phyloP scores from a whole-genome alignment of 2,797 vertebrate genomes.

The Platyrinchus mystaceus region DNA sequence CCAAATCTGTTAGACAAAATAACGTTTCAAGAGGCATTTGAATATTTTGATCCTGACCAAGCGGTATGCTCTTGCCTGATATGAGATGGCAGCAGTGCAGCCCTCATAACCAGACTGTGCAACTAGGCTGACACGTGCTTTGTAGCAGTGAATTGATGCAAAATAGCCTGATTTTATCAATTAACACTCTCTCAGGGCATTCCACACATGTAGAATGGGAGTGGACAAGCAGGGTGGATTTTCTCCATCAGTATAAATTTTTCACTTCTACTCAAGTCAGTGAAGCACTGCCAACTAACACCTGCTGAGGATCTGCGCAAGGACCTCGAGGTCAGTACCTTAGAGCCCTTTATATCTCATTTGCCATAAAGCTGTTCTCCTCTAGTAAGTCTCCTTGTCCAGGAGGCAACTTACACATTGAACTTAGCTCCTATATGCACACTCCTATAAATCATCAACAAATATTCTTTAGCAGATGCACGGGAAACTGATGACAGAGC shows the following conservation, averaged over 20 bases:
- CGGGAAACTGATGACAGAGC: not conserved
- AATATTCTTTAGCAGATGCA: constrained; percentile 6
- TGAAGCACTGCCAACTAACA: not conserved
- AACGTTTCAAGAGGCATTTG: not conserved
- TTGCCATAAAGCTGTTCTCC: not conserved
- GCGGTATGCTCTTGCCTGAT: not conserved
- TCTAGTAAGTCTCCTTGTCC: not conserved
- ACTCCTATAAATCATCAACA: not conserved
- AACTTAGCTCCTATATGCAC: not conserved
- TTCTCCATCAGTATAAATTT: not conserved
- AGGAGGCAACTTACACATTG: not conserved
- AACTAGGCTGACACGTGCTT: not conserved
- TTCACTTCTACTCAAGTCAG: not conserved
- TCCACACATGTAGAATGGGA: not conserved
- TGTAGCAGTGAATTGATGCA: not conserved
- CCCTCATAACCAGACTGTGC: not conserved
- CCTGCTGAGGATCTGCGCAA: not conserved
- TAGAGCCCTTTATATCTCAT: not conserved
- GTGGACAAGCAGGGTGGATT: not conserved
- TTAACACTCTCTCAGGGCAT: not conserved
- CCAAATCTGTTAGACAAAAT: not conserved
- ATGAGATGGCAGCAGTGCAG: not conserved
- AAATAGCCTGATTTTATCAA: not conserved
- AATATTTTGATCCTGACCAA: not conserved
- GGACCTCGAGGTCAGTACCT: not conserved